phyloP scores from a whole-genome alignment of 2,113 vertebrate species.

The Oriolus oriolus region DNA sequence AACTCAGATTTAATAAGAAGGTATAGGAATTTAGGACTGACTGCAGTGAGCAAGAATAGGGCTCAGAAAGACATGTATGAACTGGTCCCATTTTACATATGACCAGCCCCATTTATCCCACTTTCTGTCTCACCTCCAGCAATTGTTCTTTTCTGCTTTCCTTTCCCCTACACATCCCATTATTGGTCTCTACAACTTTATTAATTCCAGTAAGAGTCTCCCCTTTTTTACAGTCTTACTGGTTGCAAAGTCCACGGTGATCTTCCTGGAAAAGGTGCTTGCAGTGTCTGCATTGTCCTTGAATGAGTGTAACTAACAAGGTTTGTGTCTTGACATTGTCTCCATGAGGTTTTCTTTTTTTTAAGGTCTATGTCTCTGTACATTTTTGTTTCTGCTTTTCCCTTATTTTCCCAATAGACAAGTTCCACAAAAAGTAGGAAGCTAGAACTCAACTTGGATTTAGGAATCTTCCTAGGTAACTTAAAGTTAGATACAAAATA shows the following conservation, averaged over 20 bases:
- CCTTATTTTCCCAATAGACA: background rate
- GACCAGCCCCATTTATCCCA: background rate
- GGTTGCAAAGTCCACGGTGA: background rate
- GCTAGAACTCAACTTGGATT: background rate
- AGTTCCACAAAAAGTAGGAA: background rate
- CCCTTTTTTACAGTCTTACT: background rate
- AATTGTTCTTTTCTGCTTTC: background rate
- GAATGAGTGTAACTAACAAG: background rate
- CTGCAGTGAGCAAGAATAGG: background rate
- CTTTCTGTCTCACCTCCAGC: background rate
- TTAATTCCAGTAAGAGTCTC: rapidly evolving
- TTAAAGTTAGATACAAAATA: background rate
- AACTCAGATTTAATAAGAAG: background rate
- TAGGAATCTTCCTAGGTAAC: background rate
- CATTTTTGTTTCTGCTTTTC: background rate
- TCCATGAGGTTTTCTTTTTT: background rate
- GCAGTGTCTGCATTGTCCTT: background rate
- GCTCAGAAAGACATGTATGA: background rate
- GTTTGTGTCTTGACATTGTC: background rate
- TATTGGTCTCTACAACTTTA: background rate
- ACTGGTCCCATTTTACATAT: background rate
- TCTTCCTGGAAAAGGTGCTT: background rate
- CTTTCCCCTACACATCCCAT: background rate
- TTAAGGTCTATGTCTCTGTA: background rate
- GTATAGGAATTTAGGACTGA: background rate